Evolutionary conservation across 2,113 vertebrate species (phyloP), one percentile per base, ranked within the genome.

Genomic region (Aphelocoma coerulescens): DNA sequence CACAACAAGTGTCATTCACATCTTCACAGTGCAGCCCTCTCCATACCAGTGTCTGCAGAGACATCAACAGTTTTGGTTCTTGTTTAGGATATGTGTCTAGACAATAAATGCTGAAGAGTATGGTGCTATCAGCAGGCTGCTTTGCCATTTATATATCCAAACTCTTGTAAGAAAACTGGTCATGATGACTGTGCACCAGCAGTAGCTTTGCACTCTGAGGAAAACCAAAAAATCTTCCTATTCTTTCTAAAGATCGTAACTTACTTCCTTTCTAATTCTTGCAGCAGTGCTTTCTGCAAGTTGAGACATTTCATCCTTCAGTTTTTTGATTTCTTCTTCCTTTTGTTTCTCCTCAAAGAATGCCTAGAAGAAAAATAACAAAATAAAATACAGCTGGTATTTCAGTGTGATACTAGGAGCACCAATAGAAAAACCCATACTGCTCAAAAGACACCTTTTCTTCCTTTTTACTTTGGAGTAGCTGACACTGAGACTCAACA

Each of bases 321-420:
- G 98, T 88, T 98, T 99, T 96, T 98, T 97, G 17, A 99, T 95
- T 74, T 99, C 98, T 26, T 98, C 98, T 86, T 97, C 97, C 95
- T 98, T 99, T 94, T 99, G 99, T 83, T 99, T 99, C 88, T 99
- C 98, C 89, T 97, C 98, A 87, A 99, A 93, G 61, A 99, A 92
- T 52, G 98, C 98, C 99, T 99, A 95, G 17, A 91, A 84, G 91
- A 68, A 46, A 97, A 96, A 91, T 1, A 96, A 91, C 15, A 66
- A 88, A 39, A 57, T 91, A 28, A 88, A 86, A 86, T 82, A 88
- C 26, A 83, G 77, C 28, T 58, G 55, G 7, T 41, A 55, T 46
- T 84, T 57, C 23, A n/a, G 20, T 32, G 22, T 61, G 62, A 75
- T 17, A 54, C 10, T 17, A 10, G 22, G 28, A 82, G 39, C 43